phyloP scores from a whole-genome alignment of 2,113 vertebrate genomes.

The Pterophyllum scalare region DNA sequence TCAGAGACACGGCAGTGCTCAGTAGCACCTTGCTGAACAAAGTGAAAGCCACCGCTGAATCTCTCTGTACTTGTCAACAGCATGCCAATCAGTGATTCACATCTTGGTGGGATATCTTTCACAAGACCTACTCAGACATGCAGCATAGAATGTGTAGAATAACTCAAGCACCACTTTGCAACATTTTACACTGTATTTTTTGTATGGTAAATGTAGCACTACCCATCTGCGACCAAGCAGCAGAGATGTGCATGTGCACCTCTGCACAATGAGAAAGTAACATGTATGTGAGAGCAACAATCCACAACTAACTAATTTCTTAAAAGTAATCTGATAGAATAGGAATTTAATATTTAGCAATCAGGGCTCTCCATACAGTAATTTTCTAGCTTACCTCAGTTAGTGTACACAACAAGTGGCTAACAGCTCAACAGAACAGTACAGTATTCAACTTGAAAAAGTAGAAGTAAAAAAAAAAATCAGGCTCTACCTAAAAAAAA shows the following conservation, averaged over 20 bases:
- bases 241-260: background rate
- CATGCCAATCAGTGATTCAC: conserved; percentile 14
- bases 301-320: no score
- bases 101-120: conserved; percentile 1
- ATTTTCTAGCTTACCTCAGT: conserved; percentile 1
- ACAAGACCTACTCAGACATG: background rate
- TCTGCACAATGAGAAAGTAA: background rate
- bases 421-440: background rate
- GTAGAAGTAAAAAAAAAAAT: background rate
- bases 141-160: background rate
- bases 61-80: conserved; percentile 4
- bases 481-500: background rate
- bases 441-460: background rate
- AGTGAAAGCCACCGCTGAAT: conserved; percentile 5
- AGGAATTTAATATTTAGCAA: background rate
- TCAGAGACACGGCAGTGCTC: background rate
- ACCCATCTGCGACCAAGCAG: background rate
- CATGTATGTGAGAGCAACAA: no score
- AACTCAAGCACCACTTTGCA: background rate
- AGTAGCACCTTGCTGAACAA: background rate
- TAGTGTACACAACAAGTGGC: background rate
- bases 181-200: background rate
- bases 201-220: background rate
- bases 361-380: background rate
- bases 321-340: no score